Evolutionary conservation across 2,888 invertebrate species (phyloP).

Genomic region (Xiphydria camelus): DNA sequence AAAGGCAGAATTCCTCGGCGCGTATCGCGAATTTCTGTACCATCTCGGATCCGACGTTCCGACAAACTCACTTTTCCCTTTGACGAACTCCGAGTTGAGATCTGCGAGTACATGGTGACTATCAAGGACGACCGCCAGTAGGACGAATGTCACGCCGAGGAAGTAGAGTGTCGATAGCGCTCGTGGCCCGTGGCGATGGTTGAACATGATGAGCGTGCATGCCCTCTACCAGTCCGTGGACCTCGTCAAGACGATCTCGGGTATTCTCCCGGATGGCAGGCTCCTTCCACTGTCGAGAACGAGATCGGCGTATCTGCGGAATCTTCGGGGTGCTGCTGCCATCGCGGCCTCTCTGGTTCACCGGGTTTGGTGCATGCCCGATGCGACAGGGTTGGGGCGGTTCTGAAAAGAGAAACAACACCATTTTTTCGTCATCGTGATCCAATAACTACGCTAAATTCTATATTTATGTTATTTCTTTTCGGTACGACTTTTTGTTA

Average conservation of each 20-base stretch:
- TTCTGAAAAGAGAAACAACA: too few relatives aligned
- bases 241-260: slow-evolving; percentile 28
- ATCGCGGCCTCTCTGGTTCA: slow-evolving; percentile 32
- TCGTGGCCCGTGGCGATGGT: slow-evolving; percentile 48
- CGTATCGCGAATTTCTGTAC: too few relatives aligned
- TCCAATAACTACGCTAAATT: too few relatives aligned
- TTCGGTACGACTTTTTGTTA: too few relatives aligned
- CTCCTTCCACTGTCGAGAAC: slow-evolving; percentile 17
- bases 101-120: slow-evolving; percentile 46
- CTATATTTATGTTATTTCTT: too few relatives aligned
- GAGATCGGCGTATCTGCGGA: slow-evolving; percentile 5
- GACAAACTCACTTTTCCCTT: slow-evolving; percentile 75
- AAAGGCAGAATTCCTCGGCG: too few relatives aligned
- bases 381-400: too few relatives aligned
- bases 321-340: slow-evolving; percentile 1
- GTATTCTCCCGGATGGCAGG: slow-evolving; percentile 16
- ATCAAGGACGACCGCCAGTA: slow-evolving; percentile 39
- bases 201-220: slow-evolving; percentile 56
- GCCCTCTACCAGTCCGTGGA: slow-evolving; percentile 49
- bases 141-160: slow-evolving; percentile 32
- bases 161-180: slow-evolving; percentile 45
- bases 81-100: slow-evolving; percentile 70
- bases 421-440: too few relatives aligned
- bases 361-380: slow-evolving; percentile 37
- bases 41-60: too few relatives aligned